Conservation (phyloP, 2,113 vertebrate genomes). For the Nyctibius bracteatus region DNA sequence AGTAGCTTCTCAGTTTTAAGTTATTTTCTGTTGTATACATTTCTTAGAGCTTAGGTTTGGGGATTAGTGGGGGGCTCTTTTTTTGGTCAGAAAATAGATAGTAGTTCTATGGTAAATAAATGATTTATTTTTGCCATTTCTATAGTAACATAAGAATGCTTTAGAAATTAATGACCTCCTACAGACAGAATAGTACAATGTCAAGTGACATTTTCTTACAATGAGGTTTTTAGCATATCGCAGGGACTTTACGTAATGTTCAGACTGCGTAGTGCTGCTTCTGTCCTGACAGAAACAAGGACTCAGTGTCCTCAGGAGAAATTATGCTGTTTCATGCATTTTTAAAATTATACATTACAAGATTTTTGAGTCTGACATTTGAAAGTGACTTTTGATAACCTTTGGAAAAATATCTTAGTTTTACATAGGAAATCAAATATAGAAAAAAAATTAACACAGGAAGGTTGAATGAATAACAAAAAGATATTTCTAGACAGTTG, state of each 20-base stretch:
- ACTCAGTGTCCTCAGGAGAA: conserved; percentile 49
- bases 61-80: fast-evolving
- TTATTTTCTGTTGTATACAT: not conserved
- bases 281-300: conserved; percentile 50
- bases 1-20: not conserved
- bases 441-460: not conserved
- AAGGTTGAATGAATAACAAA: not conserved
- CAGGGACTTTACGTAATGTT: conserved; percentile 37
- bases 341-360: conserved; percentile 48
- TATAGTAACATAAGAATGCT: conserved; percentile 56
- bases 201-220: conserved; percentile 73
- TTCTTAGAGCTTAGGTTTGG: not conserved
- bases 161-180: conserved; percentile 57
- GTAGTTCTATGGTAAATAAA: not conserved
- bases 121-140: conserved; percentile 20
- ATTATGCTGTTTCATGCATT: conserved; percentile 68
- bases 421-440: not conserved
- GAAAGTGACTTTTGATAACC: conserved; percentile 34
- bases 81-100: not conserved
- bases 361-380: conserved; percentile 55
- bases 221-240: conserved; percentile 60
- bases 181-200: conserved; percentile 51
- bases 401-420: not conserved
- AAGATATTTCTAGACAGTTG: not conserved
- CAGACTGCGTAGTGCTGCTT: conserved; percentile 3